Percentiles rank a stretch among this genome's conserved stretches.
These are phyloP conservation scores for Ophiothrix spiculata DNA, from an alignment of 35 echinoderm and acorn worm species.

Conservation along the genomic window DNA sequence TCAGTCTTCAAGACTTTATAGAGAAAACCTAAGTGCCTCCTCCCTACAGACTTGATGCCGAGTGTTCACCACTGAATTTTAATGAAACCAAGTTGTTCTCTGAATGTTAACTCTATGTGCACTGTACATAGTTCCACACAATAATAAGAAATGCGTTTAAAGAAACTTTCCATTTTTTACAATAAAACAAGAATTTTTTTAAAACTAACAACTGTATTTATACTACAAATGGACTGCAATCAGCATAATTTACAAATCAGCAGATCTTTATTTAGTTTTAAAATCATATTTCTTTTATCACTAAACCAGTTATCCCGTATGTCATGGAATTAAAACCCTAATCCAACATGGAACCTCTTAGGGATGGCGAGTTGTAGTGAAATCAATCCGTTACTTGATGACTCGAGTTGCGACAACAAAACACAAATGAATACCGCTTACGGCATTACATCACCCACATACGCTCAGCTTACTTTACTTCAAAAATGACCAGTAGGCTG, in stretches of 20 bases:
- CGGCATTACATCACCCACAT: not conserved
- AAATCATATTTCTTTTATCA: no score
- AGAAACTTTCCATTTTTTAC: no score
- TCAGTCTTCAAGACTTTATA: not conserved
- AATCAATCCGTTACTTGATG: not conserved
- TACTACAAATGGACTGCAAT: no score
- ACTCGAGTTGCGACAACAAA: not conserved
- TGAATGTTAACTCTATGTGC: constrained; percentile 1
- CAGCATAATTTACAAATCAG: no score
- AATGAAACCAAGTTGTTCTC: not conserved
- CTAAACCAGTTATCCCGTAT: no score
- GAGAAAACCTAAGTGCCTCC: not conserved
- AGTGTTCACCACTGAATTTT: not conserved
- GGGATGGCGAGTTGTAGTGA: not conserved
- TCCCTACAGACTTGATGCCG: not conserved
- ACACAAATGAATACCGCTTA: not conserved
- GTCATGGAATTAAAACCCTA: no score
- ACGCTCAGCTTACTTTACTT: not conserved
- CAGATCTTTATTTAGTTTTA: no score
- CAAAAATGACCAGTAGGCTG: not conserved
- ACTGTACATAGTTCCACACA: no score
- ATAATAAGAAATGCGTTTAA: no score
- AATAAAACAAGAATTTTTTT: no score
- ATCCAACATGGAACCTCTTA: no score
- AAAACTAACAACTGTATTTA: no score